phyloP scores from a whole-genome alignment of 2,888 invertebrate genomes.

The Eurytoma californica region DNA sequence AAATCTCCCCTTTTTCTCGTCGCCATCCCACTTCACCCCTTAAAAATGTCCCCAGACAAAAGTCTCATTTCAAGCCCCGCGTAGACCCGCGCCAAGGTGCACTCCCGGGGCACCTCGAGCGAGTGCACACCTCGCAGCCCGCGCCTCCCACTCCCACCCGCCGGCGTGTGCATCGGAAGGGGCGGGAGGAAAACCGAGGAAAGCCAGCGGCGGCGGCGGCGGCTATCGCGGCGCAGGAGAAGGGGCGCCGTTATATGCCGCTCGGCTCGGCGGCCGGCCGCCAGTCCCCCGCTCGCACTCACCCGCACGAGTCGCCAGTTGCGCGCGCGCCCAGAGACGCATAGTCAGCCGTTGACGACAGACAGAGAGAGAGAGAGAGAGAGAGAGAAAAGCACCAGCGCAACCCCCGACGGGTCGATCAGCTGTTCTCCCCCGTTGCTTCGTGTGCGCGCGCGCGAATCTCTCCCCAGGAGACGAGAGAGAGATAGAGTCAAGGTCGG shows the following conservation, averaged over 20 bases:
- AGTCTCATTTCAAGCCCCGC: too few relatives aligned
- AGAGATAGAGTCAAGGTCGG: constrained; percentile 42
- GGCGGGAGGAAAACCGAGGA: too few relatives aligned
- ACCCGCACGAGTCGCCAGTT: constrained; percentile 36
- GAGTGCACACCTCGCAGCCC: too few relatives aligned
- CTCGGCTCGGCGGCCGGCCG: constrained; percentile 51
- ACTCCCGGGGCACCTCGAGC: too few relatives aligned
- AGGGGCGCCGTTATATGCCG: constrained; percentile 54
- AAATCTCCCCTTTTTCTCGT: too few relatives aligned
- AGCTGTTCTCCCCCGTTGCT: constrained; percentile 17
- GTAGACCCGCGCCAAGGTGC: too few relatives aligned
- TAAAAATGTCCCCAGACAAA: too few relatives aligned
- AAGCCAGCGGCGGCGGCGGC: background rate
- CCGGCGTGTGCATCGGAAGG: too few relatives aligned
- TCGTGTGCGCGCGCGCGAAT: constrained; percentile 38
- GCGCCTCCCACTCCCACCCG: too few relatives aligned
- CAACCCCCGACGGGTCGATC: constrained; percentile 22
- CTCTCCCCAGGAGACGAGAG: constrained; percentile 37
- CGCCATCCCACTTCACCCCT: too few relatives aligned
- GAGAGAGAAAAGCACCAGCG: background rate
- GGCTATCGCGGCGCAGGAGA: background rate
- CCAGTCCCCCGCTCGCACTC: constrained; percentile 53
- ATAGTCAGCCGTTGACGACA: background rate
- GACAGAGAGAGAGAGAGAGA: constrained; percentile 36
- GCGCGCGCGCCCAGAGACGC: background rate